Percentiles rank a stretch among this genome's conserved stretches.
Conservation (phyloP, 2,113 vertebrate species). For the Galemys pyrenaicus region DNA sequence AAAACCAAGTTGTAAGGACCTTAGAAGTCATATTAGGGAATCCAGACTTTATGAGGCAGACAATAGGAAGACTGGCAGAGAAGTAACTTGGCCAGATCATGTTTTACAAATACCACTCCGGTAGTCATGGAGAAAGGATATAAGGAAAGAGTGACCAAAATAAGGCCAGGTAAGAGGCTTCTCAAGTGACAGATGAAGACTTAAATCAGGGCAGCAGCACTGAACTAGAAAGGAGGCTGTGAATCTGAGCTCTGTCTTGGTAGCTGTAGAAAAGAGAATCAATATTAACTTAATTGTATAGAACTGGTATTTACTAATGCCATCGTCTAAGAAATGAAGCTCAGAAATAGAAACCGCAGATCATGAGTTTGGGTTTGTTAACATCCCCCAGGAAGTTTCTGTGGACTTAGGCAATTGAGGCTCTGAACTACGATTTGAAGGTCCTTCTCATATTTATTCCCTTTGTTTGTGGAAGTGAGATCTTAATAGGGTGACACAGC, state of each 20-base stretch:
- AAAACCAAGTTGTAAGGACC: background rate
- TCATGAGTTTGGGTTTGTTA: background rate
- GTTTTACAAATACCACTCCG: background rate
- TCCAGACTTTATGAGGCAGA: background rate
- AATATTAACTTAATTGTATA: background rate
- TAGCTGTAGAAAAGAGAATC: conserved; percentile 8
- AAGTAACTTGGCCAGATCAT: background rate
- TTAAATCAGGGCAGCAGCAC: background rate
- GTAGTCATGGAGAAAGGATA: background rate
- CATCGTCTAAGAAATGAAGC: background rate
- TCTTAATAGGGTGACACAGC: background rate
- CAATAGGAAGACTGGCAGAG: background rate
- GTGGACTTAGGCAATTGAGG: background rate
- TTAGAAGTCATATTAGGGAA: background rate
- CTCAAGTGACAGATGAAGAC: background rate
- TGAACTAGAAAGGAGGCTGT: background rate
- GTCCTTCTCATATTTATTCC: background rate
- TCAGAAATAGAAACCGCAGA: background rate
- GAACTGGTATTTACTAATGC: conserved; percentile 18
- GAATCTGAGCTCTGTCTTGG: background rate
- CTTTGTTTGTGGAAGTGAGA: background rate
- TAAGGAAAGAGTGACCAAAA: background rate
- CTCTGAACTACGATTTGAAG: background rate
- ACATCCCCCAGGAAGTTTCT: background rate
- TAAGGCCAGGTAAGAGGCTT: background rate